Evolutionary conservation across 2,888 invertebrate species (phyloP), one percentile per base, ranked within the genome.

Genomic region (Rhagophthalmus giganteus): DNA sequence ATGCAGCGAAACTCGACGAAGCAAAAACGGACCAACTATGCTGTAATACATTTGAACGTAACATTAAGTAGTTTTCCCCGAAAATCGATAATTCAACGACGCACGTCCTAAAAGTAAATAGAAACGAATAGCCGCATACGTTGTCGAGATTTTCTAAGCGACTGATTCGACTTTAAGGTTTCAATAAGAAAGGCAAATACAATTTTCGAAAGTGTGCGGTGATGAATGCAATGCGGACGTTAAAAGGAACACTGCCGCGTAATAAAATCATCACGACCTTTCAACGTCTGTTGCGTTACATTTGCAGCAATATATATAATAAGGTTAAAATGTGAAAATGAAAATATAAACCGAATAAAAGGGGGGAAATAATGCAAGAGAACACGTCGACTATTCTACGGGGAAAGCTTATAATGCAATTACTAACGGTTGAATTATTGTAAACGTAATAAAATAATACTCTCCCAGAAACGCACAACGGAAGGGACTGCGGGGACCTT

Each of bases 141-240:
- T 59, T 57, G 55, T 45, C 31, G 46, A 58, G 61, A 63, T 63
- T 63, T 65, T 62, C 60, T 57, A 55, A 52, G 55, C 59, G 59
- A 59, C 57, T 57, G 55, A 42, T 60, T 57, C 57, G 47, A 60
- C 59, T 54, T 53, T 58, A 55, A 44, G 60, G 55, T 56, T 55
- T 55, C 65, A 68, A 72, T 71, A 69, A 69, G 71, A 70, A 72
- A 71, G 64, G 67, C 72, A 73, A 74, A 74, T 72, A 72, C 72
- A 73, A 74, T 74, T 73, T 71, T 54, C 66, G 55, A 62, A 66
- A 73, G 72, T 72, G 70, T 66, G 44, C 42, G 26, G 44, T 47
- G 49, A 46, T 40, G 49, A 20, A 20, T 20, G 20, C 20, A 45
- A 42, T 39, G 39, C 49, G 50, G 54, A 52, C 41, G 40, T 33